Percentiles rank a stretch among this genome's conserved stretches.
phyloP scores from a whole-genome alignment of 2,113 vertebrate species.

The Onychostoma macrolepis region DNA sequence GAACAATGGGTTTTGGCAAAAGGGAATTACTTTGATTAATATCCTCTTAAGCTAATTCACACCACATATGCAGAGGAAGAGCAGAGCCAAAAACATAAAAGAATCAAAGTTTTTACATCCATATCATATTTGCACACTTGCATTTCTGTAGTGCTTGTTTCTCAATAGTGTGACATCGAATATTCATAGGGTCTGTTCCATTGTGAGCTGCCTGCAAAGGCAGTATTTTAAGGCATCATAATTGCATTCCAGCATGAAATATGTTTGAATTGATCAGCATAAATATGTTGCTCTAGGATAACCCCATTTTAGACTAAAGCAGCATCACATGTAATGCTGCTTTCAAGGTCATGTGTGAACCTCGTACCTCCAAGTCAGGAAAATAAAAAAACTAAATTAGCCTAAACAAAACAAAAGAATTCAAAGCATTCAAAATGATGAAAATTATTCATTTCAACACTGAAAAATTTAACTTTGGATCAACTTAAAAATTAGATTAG shows the following conservation, averaged over 20 bases:
- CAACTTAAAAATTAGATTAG: too few relatives aligned
- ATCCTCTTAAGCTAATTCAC: slow-evolving; percentile 6
- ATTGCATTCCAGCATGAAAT: not conserved
- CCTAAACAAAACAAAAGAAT: not conserved
- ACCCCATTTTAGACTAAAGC: not conserved
- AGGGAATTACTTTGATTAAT: slow-evolving; percentile 50
- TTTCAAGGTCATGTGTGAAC: not conserved
- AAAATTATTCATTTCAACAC: not conserved
- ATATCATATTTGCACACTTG: not conserved
- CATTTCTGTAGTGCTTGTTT: not conserved
- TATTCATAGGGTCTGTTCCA: not conserved
- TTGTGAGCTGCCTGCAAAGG: not conserved
- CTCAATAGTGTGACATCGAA: not conserved
- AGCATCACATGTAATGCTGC: not conserved
- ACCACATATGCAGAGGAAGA: not conserved
- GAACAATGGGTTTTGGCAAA: slow-evolving; percentile 53
- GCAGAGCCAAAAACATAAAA: not conserved
- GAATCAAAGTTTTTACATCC: not conserved
- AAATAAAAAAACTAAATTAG: not conserved
- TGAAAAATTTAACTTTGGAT: too few relatives aligned
- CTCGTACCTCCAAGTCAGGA: too few relatives aligned
- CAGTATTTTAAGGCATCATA: not conserved
- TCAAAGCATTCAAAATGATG: not conserved
- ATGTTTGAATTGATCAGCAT: not conserved
- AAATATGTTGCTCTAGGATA: not conserved